These are phyloP conservation scores for Ephydatia muelleri DNA, from an alignment of 37 sponge, comb jelly and placozoan species.

Conservation along the genomic window DNA sequence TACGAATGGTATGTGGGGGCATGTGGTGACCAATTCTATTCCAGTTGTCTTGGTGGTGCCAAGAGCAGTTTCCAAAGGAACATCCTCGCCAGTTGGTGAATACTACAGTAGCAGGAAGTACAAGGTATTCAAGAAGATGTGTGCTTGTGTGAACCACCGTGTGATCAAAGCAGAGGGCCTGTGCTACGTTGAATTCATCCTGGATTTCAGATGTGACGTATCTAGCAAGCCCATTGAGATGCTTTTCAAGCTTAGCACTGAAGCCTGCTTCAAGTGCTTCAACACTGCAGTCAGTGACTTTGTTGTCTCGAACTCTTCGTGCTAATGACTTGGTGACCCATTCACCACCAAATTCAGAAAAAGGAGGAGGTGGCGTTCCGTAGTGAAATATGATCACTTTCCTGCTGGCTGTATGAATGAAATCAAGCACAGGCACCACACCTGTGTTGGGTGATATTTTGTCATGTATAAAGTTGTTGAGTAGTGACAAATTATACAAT, in stretches of 20 bases:
- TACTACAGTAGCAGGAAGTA: slow-evolving; percentile 19
- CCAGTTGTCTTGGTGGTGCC: neutral
- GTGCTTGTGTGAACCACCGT: slow-evolving; percentile 10
- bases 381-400: slow-evolving; percentile 27
- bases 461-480: slow-evolving; percentile 9
- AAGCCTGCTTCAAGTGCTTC: neutral
- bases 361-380: neutral
- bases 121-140: slow-evolving; percentile 7
- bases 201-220: neutral
- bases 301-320: neutral
- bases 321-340: neutral
- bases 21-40: neutral
- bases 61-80: slow-evolving; percentile 13
- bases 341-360: neutral
- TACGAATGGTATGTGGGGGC: neutral
- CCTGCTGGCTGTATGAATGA: slow-evolving; percentile 2
- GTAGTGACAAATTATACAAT: neutral
- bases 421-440: slow-evolving; percentile 4
- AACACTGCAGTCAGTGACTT: neutral
- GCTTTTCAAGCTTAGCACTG: neutral
- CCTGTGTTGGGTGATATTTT: slow-evolving; percentile 21
- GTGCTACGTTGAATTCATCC: slow-evolving; percentile 4
- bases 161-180: slow-evolving; percentile 12
- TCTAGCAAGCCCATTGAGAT: neutral
- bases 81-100: slow-evolving; percentile 52